These are phyloP conservation scores for Phoxinus phoxinus DNA, from an alignment of 2,113 vertebrate genomes.

Conservation along the genomic window DNA sequence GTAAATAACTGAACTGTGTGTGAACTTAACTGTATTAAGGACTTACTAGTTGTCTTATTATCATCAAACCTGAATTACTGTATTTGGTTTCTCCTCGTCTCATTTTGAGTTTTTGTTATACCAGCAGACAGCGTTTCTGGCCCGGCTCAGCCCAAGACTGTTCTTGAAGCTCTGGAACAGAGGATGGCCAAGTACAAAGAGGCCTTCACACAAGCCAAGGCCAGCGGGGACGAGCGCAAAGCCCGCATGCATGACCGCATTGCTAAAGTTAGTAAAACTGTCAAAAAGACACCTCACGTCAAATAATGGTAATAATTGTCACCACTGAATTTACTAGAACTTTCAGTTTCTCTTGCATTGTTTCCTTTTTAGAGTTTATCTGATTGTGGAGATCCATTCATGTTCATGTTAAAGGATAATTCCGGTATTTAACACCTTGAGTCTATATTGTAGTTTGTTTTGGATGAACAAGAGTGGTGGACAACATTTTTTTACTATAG, in stretches of 20 bases:
- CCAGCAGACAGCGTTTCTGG: slow-evolving; percentile 31
- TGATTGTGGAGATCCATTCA: neutral
- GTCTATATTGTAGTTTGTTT: too few species aligned
- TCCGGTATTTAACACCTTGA: too few species aligned
- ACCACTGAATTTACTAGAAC: neutral
- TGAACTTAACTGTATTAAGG: too few species aligned
- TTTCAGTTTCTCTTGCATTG: neutral
- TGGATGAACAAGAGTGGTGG: too few species aligned
- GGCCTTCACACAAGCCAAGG: slow-evolving; percentile 86
- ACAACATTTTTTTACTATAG: too few species aligned
- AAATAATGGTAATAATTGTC: slow-evolving; percentile 2
- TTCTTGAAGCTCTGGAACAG: slow-evolving; percentile 90
- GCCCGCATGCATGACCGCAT: slow-evolving; percentile 95
- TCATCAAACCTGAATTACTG: neutral
- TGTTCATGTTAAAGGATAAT: slow-evolving; percentile 7
- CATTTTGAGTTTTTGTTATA: neutral
- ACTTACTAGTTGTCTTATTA: too few species aligned
- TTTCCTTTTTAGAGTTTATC: neutral
- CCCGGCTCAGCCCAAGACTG: slow-evolving; percentile 76
- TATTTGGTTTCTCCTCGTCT: neutral
- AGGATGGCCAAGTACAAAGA: slow-evolving; percentile 87
- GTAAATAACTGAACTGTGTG: neutral
- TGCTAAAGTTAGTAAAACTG: slow-evolving; percentile 80
- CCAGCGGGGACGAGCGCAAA: slow-evolving; percentile 87
- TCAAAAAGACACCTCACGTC: neutral